Evolutionary conservation across 2,888 invertebrate genomes (phyloP).

Genomic region (Aporophyla lueneburgensis): DNA sequence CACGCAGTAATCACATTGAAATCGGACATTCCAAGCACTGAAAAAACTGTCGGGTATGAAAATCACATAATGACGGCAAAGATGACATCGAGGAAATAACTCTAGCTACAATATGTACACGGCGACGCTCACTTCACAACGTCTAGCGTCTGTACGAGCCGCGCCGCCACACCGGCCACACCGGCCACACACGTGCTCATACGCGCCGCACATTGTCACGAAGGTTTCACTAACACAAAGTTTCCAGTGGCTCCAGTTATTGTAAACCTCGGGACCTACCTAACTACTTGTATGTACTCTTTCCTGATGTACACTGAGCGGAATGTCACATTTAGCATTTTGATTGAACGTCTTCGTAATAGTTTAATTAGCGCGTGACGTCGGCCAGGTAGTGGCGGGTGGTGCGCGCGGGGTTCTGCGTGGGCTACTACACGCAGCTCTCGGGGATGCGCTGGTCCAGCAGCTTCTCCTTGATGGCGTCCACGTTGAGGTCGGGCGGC

Average conservation of each 20-base stretch:
- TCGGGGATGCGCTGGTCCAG: slow-evolving; percentile 97
- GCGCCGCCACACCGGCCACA: neutral
- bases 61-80: slow-evolving; percentile 49
- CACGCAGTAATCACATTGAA: slow-evolving; percentile 1
- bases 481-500: slow-evolving; percentile 92
- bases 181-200: neutral
- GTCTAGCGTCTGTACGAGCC: neutral
- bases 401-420: neutral
- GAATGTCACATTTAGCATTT: slow-evolving; percentile 22
- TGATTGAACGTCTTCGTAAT: slow-evolving; percentile 1
- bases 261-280: neutral
- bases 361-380: neutral
- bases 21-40: slow-evolving; percentile 34
- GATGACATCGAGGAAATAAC: slow-evolving; percentile 57
- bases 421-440: slow-evolving; percentile 94
- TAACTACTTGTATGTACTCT: slow-evolving; percentile 1
- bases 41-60: slow-evolving; percentile 35
- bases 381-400: neutral
- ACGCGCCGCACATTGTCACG: slow-evolving; percentile 1
- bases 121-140: slow-evolving; percentile 20
- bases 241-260: slow-evolving; percentile 7
- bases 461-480: slow-evolving; percentile 96
- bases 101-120: slow-evolving; percentile 79
- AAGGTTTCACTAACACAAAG: slow-evolving; percentile 23
- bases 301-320: slow-evolving; percentile 6